These are phyloP conservation scores for Diloba caeruleocephala DNA, from an alignment of 2,888 invertebrate species.

Conservation along the genomic window DNA sequence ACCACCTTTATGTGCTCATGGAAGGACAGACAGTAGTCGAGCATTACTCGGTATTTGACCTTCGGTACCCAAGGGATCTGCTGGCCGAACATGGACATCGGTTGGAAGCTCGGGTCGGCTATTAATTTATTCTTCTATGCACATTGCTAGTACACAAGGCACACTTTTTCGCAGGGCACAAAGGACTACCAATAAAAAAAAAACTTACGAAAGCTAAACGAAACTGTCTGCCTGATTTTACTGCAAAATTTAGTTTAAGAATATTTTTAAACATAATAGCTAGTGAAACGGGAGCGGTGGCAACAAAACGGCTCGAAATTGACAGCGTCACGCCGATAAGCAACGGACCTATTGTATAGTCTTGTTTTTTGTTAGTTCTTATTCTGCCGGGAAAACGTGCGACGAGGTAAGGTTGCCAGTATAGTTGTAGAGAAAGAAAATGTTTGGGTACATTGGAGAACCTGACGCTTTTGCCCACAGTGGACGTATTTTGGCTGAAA, in stretches of 20 bases:
- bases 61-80: too few species aligned
- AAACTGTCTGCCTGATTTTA: conserved; percentile 1
- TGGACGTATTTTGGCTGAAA: too few species aligned
- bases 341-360: conserved; percentile 48
- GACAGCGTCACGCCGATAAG: conserved; percentile 64
- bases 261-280: conserved; percentile 51
- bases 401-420: background rate
- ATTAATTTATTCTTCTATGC: too few species aligned
- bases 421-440: background rate
- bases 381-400: background rate
- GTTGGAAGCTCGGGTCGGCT: too few species aligned
- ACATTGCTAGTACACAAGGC: too few species aligned
- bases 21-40: too few species aligned
- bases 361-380: background rate
- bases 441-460: background rate
- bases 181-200: too few species aligned
- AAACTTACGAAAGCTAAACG: too few species aligned
- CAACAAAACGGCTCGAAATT: conserved; percentile 64
- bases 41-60: too few species aligned
- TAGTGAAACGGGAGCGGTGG: conserved; percentile 34
- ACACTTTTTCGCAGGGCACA: background rate
- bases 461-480: too few species aligned
- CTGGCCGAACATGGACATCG: too few species aligned
- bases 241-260: conserved; percentile 12
- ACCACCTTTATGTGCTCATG: too few species aligned